Conservation (phyloP, 2,888 invertebrate genomes). For the Macaria liturata region DNA sequence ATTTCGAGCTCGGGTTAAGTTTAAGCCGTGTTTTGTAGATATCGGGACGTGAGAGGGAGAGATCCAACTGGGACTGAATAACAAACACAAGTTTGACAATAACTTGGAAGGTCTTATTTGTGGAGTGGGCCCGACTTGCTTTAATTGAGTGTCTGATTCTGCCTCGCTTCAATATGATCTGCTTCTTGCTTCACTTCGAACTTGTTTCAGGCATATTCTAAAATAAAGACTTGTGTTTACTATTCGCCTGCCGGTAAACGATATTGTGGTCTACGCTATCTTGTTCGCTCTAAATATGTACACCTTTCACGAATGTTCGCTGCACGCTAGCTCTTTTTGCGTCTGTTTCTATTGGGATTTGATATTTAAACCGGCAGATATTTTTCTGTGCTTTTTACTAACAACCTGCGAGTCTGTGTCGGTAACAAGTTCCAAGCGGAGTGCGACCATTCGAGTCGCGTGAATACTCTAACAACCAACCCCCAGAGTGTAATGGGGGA, state of each 20-base stretch:
- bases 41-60: slow-evolving; percentile 23
- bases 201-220: too few species aligned
- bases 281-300: too few species aligned
- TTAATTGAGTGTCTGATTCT: slow-evolving; percentile 7
- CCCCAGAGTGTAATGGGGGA: slow-evolving; percentile 6
- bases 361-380: too few species aligned
- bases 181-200: too few species aligned
- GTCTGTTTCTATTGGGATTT: too few species aligned
- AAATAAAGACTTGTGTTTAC: too few species aligned
- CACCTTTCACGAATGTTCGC: too few species aligned
- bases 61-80: slow-evolving; percentile 13
- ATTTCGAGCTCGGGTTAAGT: slow-evolving; percentile 36
- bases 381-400: too few species aligned
- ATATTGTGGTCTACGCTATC: too few species aligned
- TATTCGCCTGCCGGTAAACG: too few species aligned
- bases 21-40: slow-evolving; percentile 35
- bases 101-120: slow-evolving; percentile 12
- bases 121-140: not conserved
- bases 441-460: slow-evolving; percentile 59
- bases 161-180: too few species aligned
- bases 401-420: slow-evolving; percentile 39
- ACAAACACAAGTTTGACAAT: slow-evolving; percentile 18
- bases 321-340: too few species aligned
- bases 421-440: slow-evolving; percentile 68
- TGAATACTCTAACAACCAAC: slow-evolving; percentile 40